Conservation (phyloP, 2,888 invertebrate species). For the Disparrhopalites patrizii region DNA sequence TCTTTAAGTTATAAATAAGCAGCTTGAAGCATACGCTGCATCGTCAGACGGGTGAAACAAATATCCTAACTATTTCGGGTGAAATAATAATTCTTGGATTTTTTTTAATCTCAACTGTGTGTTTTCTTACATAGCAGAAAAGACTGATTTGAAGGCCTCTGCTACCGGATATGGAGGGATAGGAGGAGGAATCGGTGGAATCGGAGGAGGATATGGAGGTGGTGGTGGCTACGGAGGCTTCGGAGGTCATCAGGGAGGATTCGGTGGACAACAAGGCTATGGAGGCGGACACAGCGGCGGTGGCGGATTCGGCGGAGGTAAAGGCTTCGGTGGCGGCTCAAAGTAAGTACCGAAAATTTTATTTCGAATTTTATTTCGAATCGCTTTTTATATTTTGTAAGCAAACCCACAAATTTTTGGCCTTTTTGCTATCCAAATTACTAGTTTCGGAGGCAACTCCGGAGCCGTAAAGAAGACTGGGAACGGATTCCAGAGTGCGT, state of each 20-base stretch:
- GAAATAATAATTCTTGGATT: no score
- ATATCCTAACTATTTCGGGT: no score
- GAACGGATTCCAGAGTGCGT: conserved; percentile 33
- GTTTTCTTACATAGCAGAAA: conserved; percentile 24
- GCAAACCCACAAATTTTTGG: background rate
- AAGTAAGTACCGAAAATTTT: conserved; percentile 18
- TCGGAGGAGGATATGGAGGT: conserved; percentile 33
- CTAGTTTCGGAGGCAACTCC: conserved; percentile 35
- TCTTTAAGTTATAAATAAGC: no score
- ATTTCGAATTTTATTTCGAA: background rate
- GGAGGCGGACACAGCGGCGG: conserved; percentile 31
- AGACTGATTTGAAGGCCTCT: conserved; percentile 35
- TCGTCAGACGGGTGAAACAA: no score
- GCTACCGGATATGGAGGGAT: conserved; percentile 35
- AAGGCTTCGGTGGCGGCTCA: conserved; percentile 15
- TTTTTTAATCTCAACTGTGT: no score
- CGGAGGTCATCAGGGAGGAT: conserved; percentile 20
- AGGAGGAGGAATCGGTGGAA: conserved; percentile 24
- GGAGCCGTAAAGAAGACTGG: conserved; percentile 39
- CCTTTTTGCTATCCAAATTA: background rate
- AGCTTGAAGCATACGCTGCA: no score
- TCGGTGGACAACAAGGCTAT: conserved; percentile 17
- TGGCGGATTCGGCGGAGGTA: conserved; percentile 31
- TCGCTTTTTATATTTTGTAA: background rate
- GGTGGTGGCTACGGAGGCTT: conserved; percentile 21